A percentile compares a stretch with the other conserved stretches of the same genome.
These are phyloP conservation scores for Beris chalybata DNA, from an alignment of 2,888 invertebrate genomes.

Conservation along the genomic window DNA sequence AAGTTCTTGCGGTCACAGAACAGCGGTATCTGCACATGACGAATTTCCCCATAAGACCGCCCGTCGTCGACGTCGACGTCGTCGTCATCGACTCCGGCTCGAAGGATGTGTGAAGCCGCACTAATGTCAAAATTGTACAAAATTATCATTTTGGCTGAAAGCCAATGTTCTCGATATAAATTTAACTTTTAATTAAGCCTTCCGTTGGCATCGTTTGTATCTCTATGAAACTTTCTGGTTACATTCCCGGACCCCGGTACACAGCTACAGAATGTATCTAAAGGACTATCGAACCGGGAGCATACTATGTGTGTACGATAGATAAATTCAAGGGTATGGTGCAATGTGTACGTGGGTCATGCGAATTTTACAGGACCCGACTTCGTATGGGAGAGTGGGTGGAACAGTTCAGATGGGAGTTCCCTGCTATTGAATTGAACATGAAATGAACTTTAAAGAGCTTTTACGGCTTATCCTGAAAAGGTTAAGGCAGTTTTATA, in stretches of 20 bases:
- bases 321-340: constrained; percentile 2
- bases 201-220: constrained; percentile 35
- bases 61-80: neutral
- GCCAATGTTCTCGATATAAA: constrained; percentile 29
- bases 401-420: constrained; percentile 24
- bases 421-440: constrained; percentile 32
- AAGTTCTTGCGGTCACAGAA: no score
- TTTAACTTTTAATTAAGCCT: constrained; percentile 35
- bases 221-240: constrained; percentile 23
- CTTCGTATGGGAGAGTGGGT: neutral
- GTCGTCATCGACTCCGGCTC: neutral
- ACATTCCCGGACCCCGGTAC: constrained; percentile 4
- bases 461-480: constrained; percentile 31
- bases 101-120: constrained; percentile 32
- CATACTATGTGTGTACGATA: neutral
- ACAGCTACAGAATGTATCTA: constrained; percentile 17
- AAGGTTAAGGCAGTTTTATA: constrained; percentile 34
- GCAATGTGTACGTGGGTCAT: no score
- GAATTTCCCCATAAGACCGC: constrained; percentile 12
- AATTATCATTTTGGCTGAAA: constrained; percentile 33
- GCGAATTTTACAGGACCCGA: no score
- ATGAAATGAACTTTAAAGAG: constrained; percentile 33
- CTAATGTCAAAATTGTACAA: constrained; percentile 31
- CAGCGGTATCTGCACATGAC: constrained; percentile 1
- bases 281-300: constrained; percentile 14